Evolutionary conservation across 64 coral and sea anemone species (phyloP).

Genomic region (Porites lutea): DNA sequence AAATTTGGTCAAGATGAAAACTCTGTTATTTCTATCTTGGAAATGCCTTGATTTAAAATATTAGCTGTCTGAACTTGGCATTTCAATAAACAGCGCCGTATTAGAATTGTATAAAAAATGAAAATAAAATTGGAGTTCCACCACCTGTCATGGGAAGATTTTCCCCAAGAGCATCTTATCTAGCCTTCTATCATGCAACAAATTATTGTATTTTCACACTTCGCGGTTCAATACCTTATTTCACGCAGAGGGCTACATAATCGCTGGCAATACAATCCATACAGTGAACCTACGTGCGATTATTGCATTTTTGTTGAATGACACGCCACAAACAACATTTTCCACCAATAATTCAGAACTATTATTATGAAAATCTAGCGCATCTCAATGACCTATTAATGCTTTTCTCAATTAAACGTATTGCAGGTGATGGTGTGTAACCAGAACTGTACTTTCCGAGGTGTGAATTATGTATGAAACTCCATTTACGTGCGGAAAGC

Average conservation of each 20-base stretch:
- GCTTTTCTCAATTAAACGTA: neutral
- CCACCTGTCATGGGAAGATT: neutral
- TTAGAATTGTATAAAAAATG: neutral
- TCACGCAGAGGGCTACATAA: neutral
- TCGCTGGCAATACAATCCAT: neutral
- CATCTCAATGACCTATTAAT: slow-evolving; percentile 5
- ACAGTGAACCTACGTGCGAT: no score
- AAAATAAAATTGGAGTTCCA: neutral
- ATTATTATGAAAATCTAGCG: neutral
- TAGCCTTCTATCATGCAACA: neutral
- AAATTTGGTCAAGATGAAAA: neutral
- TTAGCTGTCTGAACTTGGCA: no score
- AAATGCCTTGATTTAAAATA: neutral
- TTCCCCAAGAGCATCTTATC: neutral
- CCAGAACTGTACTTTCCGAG: neutral
- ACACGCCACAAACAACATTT: neutral
- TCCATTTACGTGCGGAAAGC: neutral
- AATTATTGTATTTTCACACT: neutral
- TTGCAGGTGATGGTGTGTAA: neutral
- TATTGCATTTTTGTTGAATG: neutral
- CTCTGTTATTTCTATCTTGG: neutral
- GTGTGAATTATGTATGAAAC: slow-evolving; percentile 33
- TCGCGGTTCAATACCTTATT: neutral
- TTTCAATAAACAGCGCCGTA: no score
- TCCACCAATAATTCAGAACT: no score